Evolutionary conservation across 1,140 invertebrate genomes (phyloP).

Genomic region (Drosophila orosa): DNA sequence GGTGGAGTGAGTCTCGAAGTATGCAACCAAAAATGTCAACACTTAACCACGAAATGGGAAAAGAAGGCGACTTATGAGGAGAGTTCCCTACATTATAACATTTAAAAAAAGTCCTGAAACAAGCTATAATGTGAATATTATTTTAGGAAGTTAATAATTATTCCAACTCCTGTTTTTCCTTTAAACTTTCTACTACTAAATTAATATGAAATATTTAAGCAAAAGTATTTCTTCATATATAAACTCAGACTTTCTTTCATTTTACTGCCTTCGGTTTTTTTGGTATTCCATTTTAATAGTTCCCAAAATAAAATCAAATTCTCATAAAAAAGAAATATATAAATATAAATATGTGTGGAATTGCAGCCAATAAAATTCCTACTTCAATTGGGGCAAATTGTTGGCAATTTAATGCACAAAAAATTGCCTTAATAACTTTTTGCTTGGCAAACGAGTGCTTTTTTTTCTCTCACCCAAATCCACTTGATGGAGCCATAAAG

Average conservation of each 20-base stretch:
- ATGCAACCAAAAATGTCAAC: conserved; percentile 46
- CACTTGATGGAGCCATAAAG: conserved; percentile 64
- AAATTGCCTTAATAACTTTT: conserved; percentile 11
- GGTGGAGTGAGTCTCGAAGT: conserved; percentile 27
- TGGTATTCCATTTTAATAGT: background rate
- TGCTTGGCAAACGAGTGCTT: conserved; percentile 23
- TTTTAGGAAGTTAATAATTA: too few species aligned
- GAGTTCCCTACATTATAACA: background rate
- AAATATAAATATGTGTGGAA: conserved; percentile 3
- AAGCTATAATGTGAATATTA: too few species aligned
- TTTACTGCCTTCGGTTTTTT: background rate
- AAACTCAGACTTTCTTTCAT: too few species aligned
- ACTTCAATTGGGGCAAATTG: conserved; percentile 14
- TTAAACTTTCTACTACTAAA: too few species aligned
- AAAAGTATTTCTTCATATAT: too few species aligned
- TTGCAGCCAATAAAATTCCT: conserved; percentile 5
- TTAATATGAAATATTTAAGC: too few species aligned
- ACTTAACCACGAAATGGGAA: background rate
- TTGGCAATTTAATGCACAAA: conserved; percentile 1
- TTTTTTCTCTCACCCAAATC: conserved; percentile 5
- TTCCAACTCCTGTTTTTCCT: too few species aligned
- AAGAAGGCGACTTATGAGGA: background rate
- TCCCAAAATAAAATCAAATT: conserved; percentile 1
- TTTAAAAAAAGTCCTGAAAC: too few species aligned
- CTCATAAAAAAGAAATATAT: background rate